These are phyloP conservation scores for Euthynnus affinis DNA, from an alignment of 2,797 vertebrate species.

Conservation along the genomic window DNA sequence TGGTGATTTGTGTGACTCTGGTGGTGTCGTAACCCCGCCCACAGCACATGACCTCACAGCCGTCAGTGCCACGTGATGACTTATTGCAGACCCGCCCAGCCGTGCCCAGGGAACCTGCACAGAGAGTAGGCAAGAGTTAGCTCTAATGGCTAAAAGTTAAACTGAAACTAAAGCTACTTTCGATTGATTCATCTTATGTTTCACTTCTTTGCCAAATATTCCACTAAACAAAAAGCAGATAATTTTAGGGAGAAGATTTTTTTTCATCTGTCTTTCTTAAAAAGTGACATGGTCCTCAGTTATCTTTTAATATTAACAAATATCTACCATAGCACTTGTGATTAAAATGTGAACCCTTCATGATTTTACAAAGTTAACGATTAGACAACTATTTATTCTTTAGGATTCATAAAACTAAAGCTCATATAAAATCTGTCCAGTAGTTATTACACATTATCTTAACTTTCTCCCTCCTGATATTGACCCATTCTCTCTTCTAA, in stretches of 20 bases:
- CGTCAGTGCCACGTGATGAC: constrained; percentile 93
- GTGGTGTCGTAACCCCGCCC: constrained; percentile 98
- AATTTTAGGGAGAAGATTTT: neutral
- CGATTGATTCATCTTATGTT: neutral
- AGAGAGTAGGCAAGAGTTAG: constrained; percentile 25
- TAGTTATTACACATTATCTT: neutral
- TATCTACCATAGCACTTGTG: too few species aligned
- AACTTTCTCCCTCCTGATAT: neutral
- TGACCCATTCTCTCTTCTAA: neutral
- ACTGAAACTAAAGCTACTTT: neutral
- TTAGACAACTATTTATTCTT: too few species aligned
- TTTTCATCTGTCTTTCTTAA: neutral
- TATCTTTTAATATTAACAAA: too few species aligned
- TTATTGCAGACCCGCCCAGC: constrained; percentile 95
- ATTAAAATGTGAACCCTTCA: too few species aligned
- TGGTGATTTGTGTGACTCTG: constrained; percentile 92
- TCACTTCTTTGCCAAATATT: neutral
- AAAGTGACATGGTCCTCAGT: neutral
- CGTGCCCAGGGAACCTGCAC: constrained; percentile 94
- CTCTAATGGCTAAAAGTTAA: neutral
- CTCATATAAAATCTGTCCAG: too few species aligned
- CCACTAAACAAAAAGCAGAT: neutral
- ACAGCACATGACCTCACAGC: constrained; percentile 99
- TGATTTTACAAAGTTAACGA: too few species aligned
- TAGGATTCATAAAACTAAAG: too few species aligned